phyloP scores from a whole-genome alignment of 1,140 invertebrate genomes.

The Drosophila simulans region DNA sequence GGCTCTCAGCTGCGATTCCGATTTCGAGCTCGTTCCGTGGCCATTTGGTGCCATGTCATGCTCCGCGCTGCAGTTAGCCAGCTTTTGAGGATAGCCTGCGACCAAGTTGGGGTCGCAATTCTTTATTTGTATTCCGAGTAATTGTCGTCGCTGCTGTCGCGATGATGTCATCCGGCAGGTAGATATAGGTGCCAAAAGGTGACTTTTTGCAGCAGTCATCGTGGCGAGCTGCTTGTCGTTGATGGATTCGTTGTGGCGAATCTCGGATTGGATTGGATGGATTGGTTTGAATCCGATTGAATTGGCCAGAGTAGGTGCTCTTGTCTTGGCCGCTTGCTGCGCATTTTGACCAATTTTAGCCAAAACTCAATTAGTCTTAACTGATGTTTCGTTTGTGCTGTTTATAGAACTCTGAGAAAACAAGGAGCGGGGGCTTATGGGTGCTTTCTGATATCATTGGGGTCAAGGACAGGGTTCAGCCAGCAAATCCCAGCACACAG shows the following conservation, averaged over 20 bases:
- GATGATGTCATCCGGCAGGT: conserved; percentile 67
- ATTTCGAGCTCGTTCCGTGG: conserved; percentile 21
- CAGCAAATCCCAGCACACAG: conserved; percentile 18
- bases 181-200: conserved; percentile 50
- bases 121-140: conserved; percentile 72
- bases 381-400: conserved; percentile 56
- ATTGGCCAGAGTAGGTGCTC: conserved; percentile 21
- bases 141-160: conserved; percentile 49
- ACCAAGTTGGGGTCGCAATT: conserved; percentile 68
- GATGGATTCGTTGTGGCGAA: conserved; percentile 64
- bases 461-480: conserved; percentile 61
- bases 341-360: conserved; percentile 76
- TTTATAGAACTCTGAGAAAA: conserved; percentile 41
- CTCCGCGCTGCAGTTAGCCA: conserved; percentile 40
- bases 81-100: conserved; percentile 37
- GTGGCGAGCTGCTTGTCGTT: conserved; percentile 55
- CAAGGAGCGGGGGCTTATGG: conserved; percentile 40
- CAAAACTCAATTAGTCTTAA: conserved; percentile 78
- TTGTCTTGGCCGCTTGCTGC: conserved; percentile 44
- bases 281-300: conserved; percentile 13
- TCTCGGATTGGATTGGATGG: conserved; percentile 29
- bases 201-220: conserved; percentile 45
- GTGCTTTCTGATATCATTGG: conserved; percentile 61
- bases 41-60: conserved; percentile 50
- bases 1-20: conserved; percentile 11